phyloP scores from a whole-genome alignment of 1,140 invertebrate genomes.

The Drosophila trapezifrons region DNA sequence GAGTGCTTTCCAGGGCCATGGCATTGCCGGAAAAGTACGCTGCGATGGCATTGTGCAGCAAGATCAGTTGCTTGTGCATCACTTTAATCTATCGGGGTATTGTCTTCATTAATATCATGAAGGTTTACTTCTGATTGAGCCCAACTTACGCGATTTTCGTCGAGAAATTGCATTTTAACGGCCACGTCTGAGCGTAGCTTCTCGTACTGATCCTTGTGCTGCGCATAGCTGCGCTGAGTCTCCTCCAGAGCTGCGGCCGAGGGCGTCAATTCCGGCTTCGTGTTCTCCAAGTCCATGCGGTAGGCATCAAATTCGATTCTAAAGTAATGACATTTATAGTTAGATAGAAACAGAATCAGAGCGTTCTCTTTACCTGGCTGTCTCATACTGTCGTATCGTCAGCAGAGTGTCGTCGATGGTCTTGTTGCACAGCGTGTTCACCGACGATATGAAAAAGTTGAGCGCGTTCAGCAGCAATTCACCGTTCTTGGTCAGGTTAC shows the following conservation, averaged over 20 bases:
- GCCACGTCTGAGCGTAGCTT: conserved; percentile 95
- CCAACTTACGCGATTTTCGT: conserved; percentile 95
- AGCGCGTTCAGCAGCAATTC: conserved; percentile 95
- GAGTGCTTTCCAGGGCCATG: conserved; percentile 94
- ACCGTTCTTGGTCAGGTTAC: conserved; percentile 96
- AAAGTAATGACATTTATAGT: background rate
- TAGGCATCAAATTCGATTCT: conserved; percentile 99
- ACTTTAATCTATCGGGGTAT: conserved; percentile 93
- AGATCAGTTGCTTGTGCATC: conserved; percentile 97
- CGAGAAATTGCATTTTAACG: conserved; percentile 97
- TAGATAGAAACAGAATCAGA: too few relatives aligned
- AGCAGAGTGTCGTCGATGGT: conserved; percentile 98
- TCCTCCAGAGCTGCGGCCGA: conserved; percentile 90
- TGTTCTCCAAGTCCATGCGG: conserved; percentile 93
- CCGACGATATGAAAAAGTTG: conserved; percentile 97
- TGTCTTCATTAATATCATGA: background rate
- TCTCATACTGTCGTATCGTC: conserved; percentile 96
- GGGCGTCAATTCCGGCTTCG: conserved; percentile 87
- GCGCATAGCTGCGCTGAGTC: conserved; percentile 91
- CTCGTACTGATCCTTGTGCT: conserved; percentile 95
- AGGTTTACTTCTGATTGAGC: too few relatives aligned
- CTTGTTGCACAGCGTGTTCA: conserved; percentile 97
- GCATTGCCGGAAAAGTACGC: conserved; percentile 99
- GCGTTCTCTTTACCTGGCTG: conserved; percentile 88
- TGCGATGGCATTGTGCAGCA: conserved; percentile 98